phyloP scores from a whole-genome alignment of 2,113 vertebrate genomes.

The Dryoscopus gambensis region DNA sequence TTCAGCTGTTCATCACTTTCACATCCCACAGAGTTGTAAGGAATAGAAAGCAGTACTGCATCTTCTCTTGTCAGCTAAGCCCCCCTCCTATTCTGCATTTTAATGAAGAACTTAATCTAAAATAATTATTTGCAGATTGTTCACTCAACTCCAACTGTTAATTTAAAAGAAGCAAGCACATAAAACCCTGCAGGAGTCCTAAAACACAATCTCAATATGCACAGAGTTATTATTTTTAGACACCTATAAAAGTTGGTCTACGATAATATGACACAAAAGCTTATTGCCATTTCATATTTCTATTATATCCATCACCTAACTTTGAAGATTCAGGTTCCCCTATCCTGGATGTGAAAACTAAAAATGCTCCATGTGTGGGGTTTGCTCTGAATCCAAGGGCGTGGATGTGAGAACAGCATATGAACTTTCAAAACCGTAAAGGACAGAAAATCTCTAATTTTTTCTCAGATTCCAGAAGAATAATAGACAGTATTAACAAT shows the following conservation, averaged over 20 bases:
- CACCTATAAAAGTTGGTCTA: not conserved
- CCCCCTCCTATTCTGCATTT: not conserved
- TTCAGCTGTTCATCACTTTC: not conserved
- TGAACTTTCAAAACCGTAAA: not conserved
- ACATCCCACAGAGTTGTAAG: conserved; percentile 16
- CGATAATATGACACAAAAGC: not conserved
- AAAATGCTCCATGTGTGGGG: not conserved
- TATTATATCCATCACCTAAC: not conserved
- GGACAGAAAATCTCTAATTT: not conserved
- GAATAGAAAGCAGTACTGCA: not conserved
- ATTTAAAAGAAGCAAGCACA: conserved; percentile 27
- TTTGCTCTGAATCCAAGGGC: not conserved
- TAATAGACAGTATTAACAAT: not conserved
- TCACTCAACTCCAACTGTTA: conserved; percentile 35
- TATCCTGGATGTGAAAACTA: not conserved
- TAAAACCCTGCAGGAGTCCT: conserved; percentile 17
- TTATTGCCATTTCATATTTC: not conserved
- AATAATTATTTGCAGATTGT: conserved; percentile 25
- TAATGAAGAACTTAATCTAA: conserved; percentile 44
- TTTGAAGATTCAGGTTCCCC: not conserved
- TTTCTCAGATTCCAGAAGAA: not conserved
- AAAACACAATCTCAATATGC: not conserved
- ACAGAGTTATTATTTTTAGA: conserved; percentile 7
- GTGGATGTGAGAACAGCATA: not conserved
- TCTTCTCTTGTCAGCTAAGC: not conserved